Percentiles rank a stretch among this genome's conserved stretches.
Conservation (phyloP, 2,888 invertebrate species). For the Lepidochrysops patricia region DNA sequence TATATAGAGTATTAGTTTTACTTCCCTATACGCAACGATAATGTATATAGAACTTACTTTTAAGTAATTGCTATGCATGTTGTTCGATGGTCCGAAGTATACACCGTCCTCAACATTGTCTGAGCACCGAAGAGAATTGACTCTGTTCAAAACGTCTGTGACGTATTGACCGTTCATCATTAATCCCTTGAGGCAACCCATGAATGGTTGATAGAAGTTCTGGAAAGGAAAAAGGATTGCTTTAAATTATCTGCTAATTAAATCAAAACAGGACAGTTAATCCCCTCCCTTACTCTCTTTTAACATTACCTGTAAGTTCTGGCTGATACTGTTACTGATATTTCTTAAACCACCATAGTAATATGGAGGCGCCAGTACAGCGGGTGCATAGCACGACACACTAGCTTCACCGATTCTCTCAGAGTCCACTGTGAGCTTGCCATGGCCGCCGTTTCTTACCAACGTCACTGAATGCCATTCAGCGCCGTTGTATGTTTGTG, state of each 20-base stretch:
- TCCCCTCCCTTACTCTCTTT: no score
- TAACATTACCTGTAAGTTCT: slow-evolving; percentile 44
- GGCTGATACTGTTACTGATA: slow-evolving; percentile 42
- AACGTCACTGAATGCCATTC: slow-evolving; percentile 86
- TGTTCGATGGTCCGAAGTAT: slow-evolving; percentile 83
- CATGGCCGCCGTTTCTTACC: slow-evolving; percentile 75
- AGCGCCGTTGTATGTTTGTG: slow-evolving; percentile 78
- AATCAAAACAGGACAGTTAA: no score
- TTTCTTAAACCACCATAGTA: slow-evolving; percentile 85
- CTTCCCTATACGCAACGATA: background rate
- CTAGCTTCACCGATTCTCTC: slow-evolving; percentile 67
- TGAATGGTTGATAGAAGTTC: slow-evolving; percentile 80
- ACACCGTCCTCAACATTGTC: slow-evolving; percentile 85
- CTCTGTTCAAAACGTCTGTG: slow-evolving; percentile 71
- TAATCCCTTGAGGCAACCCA: slow-evolving; percentile 88
- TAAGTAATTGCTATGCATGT: slow-evolving; percentile 78
- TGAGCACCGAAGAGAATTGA: slow-evolving; percentile 85
- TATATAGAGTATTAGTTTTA: background rate
- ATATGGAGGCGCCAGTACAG: slow-evolving; percentile 80
- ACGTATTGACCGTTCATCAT: slow-evolving; percentile 80
- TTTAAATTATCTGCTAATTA: slow-evolving; percentile 15
- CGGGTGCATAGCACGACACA: slow-evolving; percentile 55
- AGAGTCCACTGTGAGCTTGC: slow-evolving; percentile 80
- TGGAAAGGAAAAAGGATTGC: slow-evolving; percentile 33
- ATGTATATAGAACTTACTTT: slow-evolving; percentile 54